Evolutionary conservation across 1,140 invertebrate species (phyloP), one percentile per base, ranked within the genome.

Genomic region (Zophobas atratus): DNA sequence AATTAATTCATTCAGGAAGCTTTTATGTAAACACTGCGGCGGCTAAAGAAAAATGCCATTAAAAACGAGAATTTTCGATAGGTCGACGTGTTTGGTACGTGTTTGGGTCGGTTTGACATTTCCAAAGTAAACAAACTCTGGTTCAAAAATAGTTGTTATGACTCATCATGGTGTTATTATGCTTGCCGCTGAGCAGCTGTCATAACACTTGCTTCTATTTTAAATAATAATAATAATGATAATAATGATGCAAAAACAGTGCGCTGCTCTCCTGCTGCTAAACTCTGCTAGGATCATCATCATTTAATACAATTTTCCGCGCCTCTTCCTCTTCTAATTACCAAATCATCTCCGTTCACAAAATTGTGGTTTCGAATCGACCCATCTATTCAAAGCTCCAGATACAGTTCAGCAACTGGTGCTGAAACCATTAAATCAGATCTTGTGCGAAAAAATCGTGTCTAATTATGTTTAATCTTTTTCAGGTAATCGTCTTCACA

Each of bases 401-500:
- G 3, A 4, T 46, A 46, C 55, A 56, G 55, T 56, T 63, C 35
- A 63, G 6, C 49, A 51, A 51, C 49, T 51, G 49, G 49, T 51
- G 49, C 49, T 51, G 6, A 51, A 51, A 51, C 49, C 20, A 20
- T 51, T 51, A 51, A 51, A 51, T 51, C 49, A 51, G 49, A 4
- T 51, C 20, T 20, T 2, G 20, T 3, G 43, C 8, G 43, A 51
- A 51, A 51, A 51, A 51, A 51, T 51, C 60, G 6, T 67, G 20
- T 67, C 49, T 51, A 51, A 51, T 51, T 51, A 51, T 51, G 49
- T 51, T 51, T 43, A 43, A 43, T 43, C 20, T 67, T 41, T 67
- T 67, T 67, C 60, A 67, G 60, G 39, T 67, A 41, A 67, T 38
- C 39, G 60, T n/a, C 36, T 67, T 67, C 36, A 39, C 38, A 46